These are phyloP conservation scores for Zapus hudsonius DNA, from an alignment of 2,113 vertebrate species.

Conservation along the genomic window DNA sequence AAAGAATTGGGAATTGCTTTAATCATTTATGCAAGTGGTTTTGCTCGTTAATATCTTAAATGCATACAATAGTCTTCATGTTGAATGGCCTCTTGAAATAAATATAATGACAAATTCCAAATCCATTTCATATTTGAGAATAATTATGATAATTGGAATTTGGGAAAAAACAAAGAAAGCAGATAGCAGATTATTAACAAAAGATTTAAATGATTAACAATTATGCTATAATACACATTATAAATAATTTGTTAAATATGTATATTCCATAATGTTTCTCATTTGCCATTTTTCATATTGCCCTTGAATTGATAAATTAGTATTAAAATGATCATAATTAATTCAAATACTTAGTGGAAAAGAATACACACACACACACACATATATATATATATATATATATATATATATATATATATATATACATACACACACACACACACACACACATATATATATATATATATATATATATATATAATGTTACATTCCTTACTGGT, in stretches of 20 bases:
- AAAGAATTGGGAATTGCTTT: background rate
- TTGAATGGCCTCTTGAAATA: background rate
- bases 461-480: no score
- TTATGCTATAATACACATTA: background rate
- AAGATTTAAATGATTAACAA: background rate
- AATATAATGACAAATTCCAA: background rate
- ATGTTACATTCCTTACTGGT: background rate
- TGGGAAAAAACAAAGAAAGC: background rate
- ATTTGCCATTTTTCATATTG: conserved; percentile 25
- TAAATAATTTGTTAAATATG: conserved; percentile 24
- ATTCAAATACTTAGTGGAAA: background rate
- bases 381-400: no score
- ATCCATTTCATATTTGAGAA: background rate
- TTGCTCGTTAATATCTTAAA: conserved; percentile 53
- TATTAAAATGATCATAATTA: conserved; percentile 2
- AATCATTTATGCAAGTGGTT: conserved; percentile 26
- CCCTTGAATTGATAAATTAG: background rate
- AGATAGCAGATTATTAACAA: background rate
- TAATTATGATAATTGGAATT: background rate
- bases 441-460: no score
- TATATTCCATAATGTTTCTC: background rate
- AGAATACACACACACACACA: no score
- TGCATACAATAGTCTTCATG: background rate
- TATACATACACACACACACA: no score
- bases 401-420: no score